Percentiles rank a stretch among this genome's conserved stretches.
Conservation (phyloP, 1,140 invertebrate genomes). For the Dolichoris vasculosae region DNA sequence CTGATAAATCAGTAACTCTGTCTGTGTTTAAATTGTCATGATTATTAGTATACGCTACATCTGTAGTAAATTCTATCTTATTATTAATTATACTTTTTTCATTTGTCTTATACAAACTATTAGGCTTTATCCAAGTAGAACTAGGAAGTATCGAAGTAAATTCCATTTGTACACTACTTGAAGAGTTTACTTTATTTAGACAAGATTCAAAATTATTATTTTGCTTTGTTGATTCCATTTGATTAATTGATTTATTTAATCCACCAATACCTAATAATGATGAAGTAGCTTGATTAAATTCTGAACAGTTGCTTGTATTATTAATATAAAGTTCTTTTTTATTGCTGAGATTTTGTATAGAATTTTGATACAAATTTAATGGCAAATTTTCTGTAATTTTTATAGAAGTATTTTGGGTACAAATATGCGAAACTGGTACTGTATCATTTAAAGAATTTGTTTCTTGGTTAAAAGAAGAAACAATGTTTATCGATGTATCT, state of each 20-base stretch:
- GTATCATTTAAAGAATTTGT: conserved; percentile 4
- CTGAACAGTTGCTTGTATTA: neutral
- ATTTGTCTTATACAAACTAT: conserved; percentile 1
- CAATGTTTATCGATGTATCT: conserved; percentile 6
- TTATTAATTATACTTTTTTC: conserved; percentile 30
- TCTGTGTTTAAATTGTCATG: conserved; percentile 16
- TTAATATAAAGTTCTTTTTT: neutral
- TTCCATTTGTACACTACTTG: conserved; percentile 40
- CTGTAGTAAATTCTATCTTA: conserved; percentile 32
- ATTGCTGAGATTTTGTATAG: neutral
- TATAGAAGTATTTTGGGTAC: conserved; percentile 29
- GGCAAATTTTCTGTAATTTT: conserved; percentile 45
- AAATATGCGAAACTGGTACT: conserved; percentile 20
- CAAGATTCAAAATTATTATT: neutral
- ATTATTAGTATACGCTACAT: conserved; percentile 6
- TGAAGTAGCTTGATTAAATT: conserved; percentile 29
- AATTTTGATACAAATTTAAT: neutral
- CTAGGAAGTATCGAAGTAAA: conserved; percentile 47
- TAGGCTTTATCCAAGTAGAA: conserved; percentile 33
- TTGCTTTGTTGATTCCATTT: neutral
- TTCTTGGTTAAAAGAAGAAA: conserved; percentile 7
- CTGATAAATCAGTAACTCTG: conserved; percentile 5
- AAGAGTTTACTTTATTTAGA: conserved; percentile 2
- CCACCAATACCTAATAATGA: neutral
- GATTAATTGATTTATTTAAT: conserved; percentile 12